Base-by-base conservation (phyloP, 2,797 vertebrate genomes). In the Acanthiza pusilla region DNA sequence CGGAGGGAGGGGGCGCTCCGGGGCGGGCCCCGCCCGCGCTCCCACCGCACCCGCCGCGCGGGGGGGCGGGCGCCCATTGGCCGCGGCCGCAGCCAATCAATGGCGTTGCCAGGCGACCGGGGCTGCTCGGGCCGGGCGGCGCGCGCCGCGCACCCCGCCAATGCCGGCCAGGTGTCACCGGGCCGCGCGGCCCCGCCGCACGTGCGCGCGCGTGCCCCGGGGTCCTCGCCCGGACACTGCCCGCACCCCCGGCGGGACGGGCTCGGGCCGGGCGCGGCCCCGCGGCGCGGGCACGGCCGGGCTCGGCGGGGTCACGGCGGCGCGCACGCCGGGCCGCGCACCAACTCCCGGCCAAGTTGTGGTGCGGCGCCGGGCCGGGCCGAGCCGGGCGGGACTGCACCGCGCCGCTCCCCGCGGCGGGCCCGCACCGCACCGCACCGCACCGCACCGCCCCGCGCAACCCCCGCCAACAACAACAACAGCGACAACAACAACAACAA, bases 81-180 rank as follows among this genome's bases (percentile, higher is more conserved):
- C 83, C 66, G 48, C 13, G 50, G 16, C 54, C 29, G 5, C 66
- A 68, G 97, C 97, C 98, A 91, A 95, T 97, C 97, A 96, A 83
- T 38, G 54, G 43, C 65, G 97, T 98, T 97, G 97, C 98, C 93
- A 91, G 72, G 98, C 96, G 91, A 98, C 98, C 22, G 88, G 81
- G 71, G 94, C 96, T 95, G 96, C 96, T 94, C 96, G 67, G 92
- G 77, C 95, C 12, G 89, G 96, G 94, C 91, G 88, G 97, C 97
- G 81, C 57, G 85, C 96, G 96, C 96, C 96, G 94, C 95, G 94
- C 97, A 96, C 97, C 96, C 96, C 97, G 96, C 96, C 97, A 96
- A 94, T 97, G 97, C 97, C 91, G 96, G 95, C 96, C 97, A 97
- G 97, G 97, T 97, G 97, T 97, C 97, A 97, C 94, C 96, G 97